Evolutionary conservation across 2,888 invertebrate species (phyloP).

Genomic region (Synanthedon andrenaeformis): DNA sequence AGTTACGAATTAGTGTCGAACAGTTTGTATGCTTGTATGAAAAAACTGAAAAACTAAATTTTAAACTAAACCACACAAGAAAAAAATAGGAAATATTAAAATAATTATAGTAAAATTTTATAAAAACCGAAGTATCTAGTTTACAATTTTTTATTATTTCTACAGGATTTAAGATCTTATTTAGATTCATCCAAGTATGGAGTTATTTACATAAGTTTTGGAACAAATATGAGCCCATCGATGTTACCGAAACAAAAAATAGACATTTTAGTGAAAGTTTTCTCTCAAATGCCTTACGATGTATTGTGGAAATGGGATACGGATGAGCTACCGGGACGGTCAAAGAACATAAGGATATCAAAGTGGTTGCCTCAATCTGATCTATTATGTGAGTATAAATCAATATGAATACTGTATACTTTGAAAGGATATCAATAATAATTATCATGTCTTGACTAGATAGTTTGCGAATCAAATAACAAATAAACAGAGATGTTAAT

Average conservation of each 20-base stretch:
- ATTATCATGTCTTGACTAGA: too few species aligned
- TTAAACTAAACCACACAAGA: too few species aligned
- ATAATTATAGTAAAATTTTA: too few species aligned
- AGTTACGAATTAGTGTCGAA: too few species aligned
- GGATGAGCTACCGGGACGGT: slow-evolving; percentile 13
- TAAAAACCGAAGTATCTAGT: too few species aligned
- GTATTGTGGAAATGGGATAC: slow-evolving; percentile 29
- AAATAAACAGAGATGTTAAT: too few species aligned
- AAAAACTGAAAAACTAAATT: too few species aligned
- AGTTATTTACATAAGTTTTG: slow-evolving; percentile 25
- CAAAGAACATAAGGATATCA: slow-evolving; percentile 22
- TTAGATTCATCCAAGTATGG: slow-evolving; percentile 19
- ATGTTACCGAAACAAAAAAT: slow-evolving; percentile 13
- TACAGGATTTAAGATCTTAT: slow-evolving; percentile 15
- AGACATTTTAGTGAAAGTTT: slow-evolving; percentile 15
- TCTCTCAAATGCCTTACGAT: slow-evolving; percentile 22
- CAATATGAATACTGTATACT: not conserved
- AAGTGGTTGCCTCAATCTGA: slow-evolving; percentile 33
- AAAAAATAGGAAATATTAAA: too few species aligned
- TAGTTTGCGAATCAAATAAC: too few species aligned
- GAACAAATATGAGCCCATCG: slow-evolving; percentile 17
- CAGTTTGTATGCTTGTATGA: too few species aligned
- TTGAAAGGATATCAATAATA: too few species aligned
- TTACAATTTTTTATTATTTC: too few species aligned
- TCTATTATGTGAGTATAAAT: slow-evolving; percentile 15